Percentiles rank a stretch among this genome's conserved stretches.
Evolutionary conservation across 2,113 vertebrate species (phyloP).

Genomic region (Anser brachyrhynchus): DNA sequence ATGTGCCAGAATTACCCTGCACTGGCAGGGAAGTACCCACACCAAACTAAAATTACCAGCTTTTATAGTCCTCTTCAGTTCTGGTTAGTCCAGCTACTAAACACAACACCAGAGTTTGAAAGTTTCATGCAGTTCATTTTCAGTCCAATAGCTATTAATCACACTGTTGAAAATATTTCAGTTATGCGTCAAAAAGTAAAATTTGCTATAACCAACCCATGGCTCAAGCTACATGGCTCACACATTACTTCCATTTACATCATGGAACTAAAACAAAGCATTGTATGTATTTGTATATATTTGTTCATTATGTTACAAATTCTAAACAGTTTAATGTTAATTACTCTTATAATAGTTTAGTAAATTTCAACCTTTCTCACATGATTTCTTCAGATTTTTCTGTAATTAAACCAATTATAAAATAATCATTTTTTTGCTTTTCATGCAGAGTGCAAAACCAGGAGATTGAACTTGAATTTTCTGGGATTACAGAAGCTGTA

Average conservation of each 20-base stretch:
- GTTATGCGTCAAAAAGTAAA: neutral
- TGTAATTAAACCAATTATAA: neutral
- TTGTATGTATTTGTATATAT: neutral
- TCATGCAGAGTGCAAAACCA: neutral
- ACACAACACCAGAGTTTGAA: neutral
- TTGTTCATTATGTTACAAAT: neutral
- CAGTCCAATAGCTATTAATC: neutral
- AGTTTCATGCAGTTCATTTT: neutral
- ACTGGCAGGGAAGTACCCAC: neutral
- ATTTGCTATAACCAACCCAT: neutral
- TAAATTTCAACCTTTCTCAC: neutral
- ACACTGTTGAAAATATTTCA: neutral
- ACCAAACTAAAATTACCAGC: neutral
- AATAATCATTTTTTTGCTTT: neutral
- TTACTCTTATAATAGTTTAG: neutral
- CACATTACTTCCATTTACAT: neutral
- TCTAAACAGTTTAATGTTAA: neutral
- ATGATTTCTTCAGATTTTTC: neutral
- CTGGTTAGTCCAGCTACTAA: neutral
- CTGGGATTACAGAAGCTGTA: constrained; percentile 16
- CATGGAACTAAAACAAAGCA: neutral
- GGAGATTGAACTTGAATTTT: neutral
- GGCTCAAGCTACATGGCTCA: neutral
- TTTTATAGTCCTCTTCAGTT: neutral
- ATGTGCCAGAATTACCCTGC: neutral